phyloP scores from a whole-genome alignment of 2,113 vertebrate genomes.

The Sinocyclocheilus anshuiensis region DNA sequence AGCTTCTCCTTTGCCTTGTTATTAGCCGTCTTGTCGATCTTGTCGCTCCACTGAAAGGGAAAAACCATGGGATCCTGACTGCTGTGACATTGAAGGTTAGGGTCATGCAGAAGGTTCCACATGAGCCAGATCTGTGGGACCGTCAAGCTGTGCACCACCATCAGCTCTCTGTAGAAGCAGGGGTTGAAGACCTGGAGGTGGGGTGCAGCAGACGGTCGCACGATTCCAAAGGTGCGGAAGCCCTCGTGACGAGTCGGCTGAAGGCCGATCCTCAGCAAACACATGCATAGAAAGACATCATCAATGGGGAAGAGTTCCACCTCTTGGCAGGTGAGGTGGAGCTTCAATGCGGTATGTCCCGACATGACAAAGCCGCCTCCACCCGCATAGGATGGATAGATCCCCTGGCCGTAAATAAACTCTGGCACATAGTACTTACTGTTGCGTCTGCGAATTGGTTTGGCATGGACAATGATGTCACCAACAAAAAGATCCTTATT shows the following conservation, averaged over 20 bases:
- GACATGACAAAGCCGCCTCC: constrained; percentile 94
- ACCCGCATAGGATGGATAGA: constrained; percentile 89
- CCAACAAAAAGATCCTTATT: constrained; percentile 86
- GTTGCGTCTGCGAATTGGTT: constrained; percentile 81
- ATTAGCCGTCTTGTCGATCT: neutral
- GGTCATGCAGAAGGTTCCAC: constrained; percentile 92
- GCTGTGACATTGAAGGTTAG: constrained; percentile 81
- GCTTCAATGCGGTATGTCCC: constrained; percentile 80
- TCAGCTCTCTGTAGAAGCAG: constrained; percentile 93
- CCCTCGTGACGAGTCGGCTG: constrained; percentile 84
- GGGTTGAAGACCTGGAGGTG: constrained; percentile 92
- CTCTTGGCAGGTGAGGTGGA: constrained; percentile 83
- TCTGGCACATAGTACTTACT: constrained; percentile 95
- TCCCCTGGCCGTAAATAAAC: constrained; percentile 83
- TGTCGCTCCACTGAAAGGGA: constrained; percentile 76
- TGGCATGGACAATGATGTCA: constrained; percentile 90
- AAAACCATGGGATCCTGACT: constrained; percentile 48
- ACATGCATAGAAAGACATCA: constrained; percentile 96
- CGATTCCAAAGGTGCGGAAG: constrained; percentile 95
- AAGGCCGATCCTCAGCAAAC: constrained; percentile 86
- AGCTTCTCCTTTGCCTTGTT: neutral
- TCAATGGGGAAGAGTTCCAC: constrained; percentile 98
- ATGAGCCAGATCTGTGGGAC: constrained; percentile 97
- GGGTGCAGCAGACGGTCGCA: constrained; percentile 88
- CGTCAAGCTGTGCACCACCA: constrained; percentile 93